Conservation (phyloP, 2,113 vertebrate genomes). For the Odocoileus hemionus region DNA sequence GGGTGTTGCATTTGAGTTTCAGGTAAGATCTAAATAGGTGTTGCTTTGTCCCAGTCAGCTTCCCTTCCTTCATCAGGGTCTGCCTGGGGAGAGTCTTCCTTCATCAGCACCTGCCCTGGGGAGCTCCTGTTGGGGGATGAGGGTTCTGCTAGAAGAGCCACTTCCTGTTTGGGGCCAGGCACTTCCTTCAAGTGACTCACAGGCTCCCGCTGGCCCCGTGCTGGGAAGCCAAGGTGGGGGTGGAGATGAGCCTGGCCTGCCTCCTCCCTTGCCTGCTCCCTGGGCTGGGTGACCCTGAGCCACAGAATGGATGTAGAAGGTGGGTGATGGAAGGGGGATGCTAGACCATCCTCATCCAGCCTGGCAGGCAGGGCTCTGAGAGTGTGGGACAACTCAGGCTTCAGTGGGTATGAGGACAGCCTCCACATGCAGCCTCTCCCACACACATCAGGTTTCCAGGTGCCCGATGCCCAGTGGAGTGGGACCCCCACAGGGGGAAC, state of each 20-base stretch:
- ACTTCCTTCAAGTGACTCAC: slow-evolving; percentile 64
- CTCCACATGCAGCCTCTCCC: neutral
- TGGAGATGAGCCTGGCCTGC: neutral
- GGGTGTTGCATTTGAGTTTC: neutral
- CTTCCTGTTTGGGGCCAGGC: slow-evolving; percentile 57
- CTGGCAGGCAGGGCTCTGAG: neutral
- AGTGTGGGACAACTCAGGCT: neutral
- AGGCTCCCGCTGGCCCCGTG: neutral
- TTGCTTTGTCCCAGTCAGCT: neutral
- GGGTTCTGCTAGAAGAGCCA: neutral
- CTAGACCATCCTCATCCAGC: neutral
- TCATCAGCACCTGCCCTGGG: neutral
- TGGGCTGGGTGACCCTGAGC: neutral
- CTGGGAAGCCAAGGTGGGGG: neutral
- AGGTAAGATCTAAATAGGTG: neutral
- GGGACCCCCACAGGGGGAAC: neutral
- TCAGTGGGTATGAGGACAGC: neutral
- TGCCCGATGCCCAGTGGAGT: neutral
- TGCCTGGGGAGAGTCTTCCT: neutral
- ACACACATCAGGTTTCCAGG: neutral
- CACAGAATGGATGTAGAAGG: neutral
- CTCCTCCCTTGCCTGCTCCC: neutral
- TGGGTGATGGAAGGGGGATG: neutral
- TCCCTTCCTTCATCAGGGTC: neutral
- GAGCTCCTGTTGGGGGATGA: neutral